Base-by-base conservation (phyloP, 1,140 invertebrate genomes). In the Berghia stephanieae region DNA sequence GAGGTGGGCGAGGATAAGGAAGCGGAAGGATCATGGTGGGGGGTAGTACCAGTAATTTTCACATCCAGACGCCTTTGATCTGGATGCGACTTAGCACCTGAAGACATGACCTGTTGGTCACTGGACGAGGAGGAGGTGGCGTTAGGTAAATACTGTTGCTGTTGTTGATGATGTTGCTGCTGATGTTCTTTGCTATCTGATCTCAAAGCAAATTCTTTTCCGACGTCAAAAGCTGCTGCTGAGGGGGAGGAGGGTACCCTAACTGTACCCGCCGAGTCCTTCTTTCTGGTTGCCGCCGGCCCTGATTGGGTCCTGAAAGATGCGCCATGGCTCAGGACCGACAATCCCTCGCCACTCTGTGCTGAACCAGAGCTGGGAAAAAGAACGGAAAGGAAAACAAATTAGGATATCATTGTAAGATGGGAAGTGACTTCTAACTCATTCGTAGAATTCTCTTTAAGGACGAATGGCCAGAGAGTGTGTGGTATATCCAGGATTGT, bases 21-120 rank as follows among this genome's bases (percentile, higher is more conserved):
- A 43, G 24, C 68, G 52, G 78, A 63, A 67, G 57, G 71, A 55
- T 77, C 57, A 72, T 67, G 40, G 77, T 44, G 52, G 44, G 36
- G 38, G 73, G 60, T 21, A 49, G 40, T 21, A 70, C 80, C 81
- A 34, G 81, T 81, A 79, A 85, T 83, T 80, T 83, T 86, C 69
- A 85, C 83, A 75, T 83, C 83, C 52, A 78, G 80, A 40, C 63
- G 40, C 68, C 80, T 80, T 57, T 73, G 79, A 18, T 75, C 78
- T 63, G 57, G 63, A 43, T 76, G 82, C 75, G 73, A 72, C 70
- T 73, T 82, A n/a, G 72, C 67, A 52, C 63, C 77, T 55, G 77
- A 79, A 24, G 76, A 68, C 60, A 77, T 36, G 18, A 38, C 46
- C 44, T 72, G 70, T n/a, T 72, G 70, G 42, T 57, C 44, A 36